Evolutionary conservation across 2,113 vertebrate species (phyloP), one percentile per base, ranked within the genome.

Genomic region (Strix aluco): DNA sequence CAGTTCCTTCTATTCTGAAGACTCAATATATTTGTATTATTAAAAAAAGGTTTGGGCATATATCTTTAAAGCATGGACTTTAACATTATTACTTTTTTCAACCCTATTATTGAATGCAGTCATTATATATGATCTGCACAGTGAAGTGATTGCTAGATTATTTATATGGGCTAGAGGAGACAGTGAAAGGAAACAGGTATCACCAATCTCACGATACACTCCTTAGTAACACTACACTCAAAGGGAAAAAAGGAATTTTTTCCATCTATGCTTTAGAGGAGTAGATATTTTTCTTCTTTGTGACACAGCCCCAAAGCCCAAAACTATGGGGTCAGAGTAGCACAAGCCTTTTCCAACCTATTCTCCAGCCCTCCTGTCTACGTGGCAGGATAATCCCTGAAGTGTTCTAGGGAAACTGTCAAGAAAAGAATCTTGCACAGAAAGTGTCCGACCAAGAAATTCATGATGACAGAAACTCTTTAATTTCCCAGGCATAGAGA

Each of bases 191-290:
- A 78, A 92, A 47, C 0, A 4, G 18, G 27, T 40, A 91, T 29
- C 13, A 1, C 30, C 47, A n/a, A 15, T 34, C 13, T 36, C 66
- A 11, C 0, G 0, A 59, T 32, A 88, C 4, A 13, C 23, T 81
- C 70, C 66, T 40, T 47, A 16, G 30, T 32, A 90, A 74, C 17
- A 27, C 9, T 4, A 20, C 8, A 44, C 57, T 55, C 22, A 59
- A 82, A 55, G 10, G 7, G 15, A 26, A 82, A 71, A 47, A 55
- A 57, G 6, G 8, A 34, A 19, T 38, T 44, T 36, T 47, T 47
- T 79, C 40, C 23, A 58, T 30, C 55, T 52, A 20, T 30, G 27
- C 17, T 55, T 92, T 59, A 79, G 19, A 32, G 23, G 19, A 84
- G 14, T 8, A 55, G 20, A 23, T 42, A 3, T 13, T 85, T 70